phyloP scores from a whole-genome alignment of 2,113 vertebrate genomes.

The Campylomormyrus numenius region DNA sequence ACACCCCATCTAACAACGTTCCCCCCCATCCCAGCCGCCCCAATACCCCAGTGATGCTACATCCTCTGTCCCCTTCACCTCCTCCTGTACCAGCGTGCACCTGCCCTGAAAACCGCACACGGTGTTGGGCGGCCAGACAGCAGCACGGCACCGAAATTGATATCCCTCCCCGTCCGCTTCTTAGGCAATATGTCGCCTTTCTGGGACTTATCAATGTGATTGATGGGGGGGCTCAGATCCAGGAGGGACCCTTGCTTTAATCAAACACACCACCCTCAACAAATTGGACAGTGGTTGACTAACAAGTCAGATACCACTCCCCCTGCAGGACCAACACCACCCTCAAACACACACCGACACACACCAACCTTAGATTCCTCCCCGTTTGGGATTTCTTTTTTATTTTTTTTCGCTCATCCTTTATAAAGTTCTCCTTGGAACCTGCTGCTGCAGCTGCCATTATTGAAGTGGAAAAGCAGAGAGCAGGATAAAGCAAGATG shows the following conservation, averaged over 20 bases:
- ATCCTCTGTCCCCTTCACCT: constrained; percentile 46
- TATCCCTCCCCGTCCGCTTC: constrained; percentile 75
- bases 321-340: constrained; percentile 22
- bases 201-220: constrained; percentile 87
- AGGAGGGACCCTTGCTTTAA: constrained; percentile 74
- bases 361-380: constrained; percentile 5
- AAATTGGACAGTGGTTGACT: constrained; percentile 68
- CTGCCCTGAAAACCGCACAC: constrained; percentile 59
- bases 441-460: constrained; percentile 12
- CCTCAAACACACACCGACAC: constrained; percentile 18
- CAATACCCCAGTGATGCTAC: constrained; percentile 27
- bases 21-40: background rate
- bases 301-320: constrained; percentile 54
- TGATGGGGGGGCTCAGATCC: constrained; percentile 74
- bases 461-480: constrained; percentile 24
- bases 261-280: constrained; percentile 69
- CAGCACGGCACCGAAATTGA: constrained; percentile 77
- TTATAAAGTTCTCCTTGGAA: constrained; percentile 36
- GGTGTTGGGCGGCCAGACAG: constrained; percentile 65
- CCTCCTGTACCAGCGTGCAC: constrained; percentile 38
- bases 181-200: constrained; percentile 91
- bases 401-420: constrained; percentile 18
- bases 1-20: background rate
- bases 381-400: background rate
- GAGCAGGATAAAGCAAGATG: constrained; percentile 49